phyloP scores from a whole-genome alignment of 2,888 invertebrate species.

The Chromoteleia sp. region DNA sequence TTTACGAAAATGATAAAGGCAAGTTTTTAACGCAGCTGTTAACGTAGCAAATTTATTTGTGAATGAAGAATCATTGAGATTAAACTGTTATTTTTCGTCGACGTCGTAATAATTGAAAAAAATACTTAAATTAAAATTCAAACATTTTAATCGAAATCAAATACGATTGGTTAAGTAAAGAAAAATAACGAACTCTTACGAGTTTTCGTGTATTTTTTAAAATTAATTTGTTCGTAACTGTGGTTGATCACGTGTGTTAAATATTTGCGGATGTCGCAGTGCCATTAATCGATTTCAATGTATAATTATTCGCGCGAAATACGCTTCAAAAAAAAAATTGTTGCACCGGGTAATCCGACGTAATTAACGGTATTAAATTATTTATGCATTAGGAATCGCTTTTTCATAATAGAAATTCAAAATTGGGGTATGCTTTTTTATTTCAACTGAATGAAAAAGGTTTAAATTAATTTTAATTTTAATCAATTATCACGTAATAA shows the following conservation, averaged over 20 bases:
- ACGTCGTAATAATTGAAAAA: no score
- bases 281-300: constrained; percentile 27
- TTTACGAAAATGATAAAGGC: no score
- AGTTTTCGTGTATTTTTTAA: constrained; percentile 15
- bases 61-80: no score
- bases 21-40: no score
- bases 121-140: neutral
- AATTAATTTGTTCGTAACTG: constrained; percentile 26
- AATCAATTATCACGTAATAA: no score
- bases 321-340: neutral
- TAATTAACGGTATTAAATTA: neutral
- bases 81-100: no score
- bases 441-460: no score
- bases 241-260: constrained; percentile 25
- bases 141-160: constrained; percentile 10
- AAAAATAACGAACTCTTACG: constrained; percentile 4
- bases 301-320: constrained; percentile 22
- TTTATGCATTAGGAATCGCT: neutral
- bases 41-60: no score
- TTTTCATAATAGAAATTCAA: no score
- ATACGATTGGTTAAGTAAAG: neutral
- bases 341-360: neutral
- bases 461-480: no score
- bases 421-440: no score
- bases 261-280: constrained; percentile 23